These are phyloP conservation scores for Aphelocoma californica DNA, from an alignment of 2,797 vertebrate species.

Conservation along the genomic window DNA sequence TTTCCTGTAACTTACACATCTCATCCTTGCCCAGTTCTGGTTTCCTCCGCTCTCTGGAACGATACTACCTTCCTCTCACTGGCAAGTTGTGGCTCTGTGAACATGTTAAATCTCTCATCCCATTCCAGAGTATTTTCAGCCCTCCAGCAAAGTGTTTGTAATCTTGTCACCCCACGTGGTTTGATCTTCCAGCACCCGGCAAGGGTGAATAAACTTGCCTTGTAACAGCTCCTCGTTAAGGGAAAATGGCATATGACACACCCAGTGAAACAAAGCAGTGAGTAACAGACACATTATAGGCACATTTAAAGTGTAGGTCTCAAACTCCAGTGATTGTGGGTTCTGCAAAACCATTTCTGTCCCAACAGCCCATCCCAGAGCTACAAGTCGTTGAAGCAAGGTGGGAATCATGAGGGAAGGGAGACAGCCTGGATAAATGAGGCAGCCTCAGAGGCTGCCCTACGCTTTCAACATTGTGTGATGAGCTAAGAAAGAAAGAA, in stretches of 20 bases:
- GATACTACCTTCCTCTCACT: not conserved
- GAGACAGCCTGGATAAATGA: not conserved
- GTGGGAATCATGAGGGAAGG: not conserved
- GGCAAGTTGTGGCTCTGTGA: constrained; percentile 20
- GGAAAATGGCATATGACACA: constrained; percentile 22
- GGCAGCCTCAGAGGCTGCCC: not conserved
- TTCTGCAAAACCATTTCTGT: not conserved
- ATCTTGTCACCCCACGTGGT: constrained; percentile 34
- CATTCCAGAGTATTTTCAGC: constrained; percentile 50
- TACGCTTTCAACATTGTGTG: not conserved
- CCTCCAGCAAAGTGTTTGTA: constrained; percentile 46
- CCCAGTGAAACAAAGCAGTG: not conserved
- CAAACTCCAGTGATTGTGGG: not conserved
- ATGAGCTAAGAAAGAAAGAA: not conserved
- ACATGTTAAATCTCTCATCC: constrained; percentile 27
- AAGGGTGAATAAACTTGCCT: constrained; percentile 18
- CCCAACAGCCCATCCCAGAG: not conserved
- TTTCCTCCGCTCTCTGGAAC: not conserved
- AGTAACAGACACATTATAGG: not conserved
- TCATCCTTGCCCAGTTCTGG: not conserved
- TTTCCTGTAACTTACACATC: constrained; percentile 39
- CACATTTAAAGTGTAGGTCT: not conserved
- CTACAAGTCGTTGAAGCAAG: not conserved
- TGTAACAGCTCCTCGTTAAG: constrained; percentile 33
- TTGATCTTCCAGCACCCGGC: constrained; percentile 44